Base-by-base conservation (phyloP, 2,797 vertebrate species). In the Tangara arthus region DNA sequence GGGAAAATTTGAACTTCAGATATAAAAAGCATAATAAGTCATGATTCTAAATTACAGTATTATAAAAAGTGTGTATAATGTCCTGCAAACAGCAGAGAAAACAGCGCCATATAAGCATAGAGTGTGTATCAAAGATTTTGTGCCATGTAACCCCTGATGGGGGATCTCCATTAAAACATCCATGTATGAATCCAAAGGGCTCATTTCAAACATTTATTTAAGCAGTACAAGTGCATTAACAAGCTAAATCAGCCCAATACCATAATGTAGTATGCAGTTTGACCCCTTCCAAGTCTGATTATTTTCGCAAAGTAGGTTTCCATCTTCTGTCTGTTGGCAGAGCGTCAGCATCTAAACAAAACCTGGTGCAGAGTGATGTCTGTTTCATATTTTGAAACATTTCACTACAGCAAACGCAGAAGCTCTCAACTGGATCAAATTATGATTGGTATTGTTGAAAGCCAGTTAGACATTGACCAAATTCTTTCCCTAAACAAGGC, bases 231-330 rank as follows among this genome's bases (percentile, higher is more conserved):
- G 88, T 50, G 21, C 15, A 92, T 82, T 96, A 93, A 68, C 28
- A 87, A 90, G 42, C 37, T 90, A 83, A 95, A 91, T 87, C 88
- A 92, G 46, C 42, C 85, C 88, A 82, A 79, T 93, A 87, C 42
- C 47, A 82, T 85, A 95, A 95, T 59, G 14, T 69, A 91, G 92
- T 89, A 92, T 83, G n/a, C 41, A 85, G 34, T 82, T 84, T 96
- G 82, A 95, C 75, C 73, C 52, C 27, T 94, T 94, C 96, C 82
- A 92, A 91, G 82, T 82, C 57, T 53, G 87, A 85, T 91, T 87
- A 63, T 86, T 95, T 89, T 93, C 68, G 81, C 32, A 78, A 95
- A 97, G 75, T 73, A 75, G 9, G 44, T 91, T 95, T 96, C 46
- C 16, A 75, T 95, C n/a, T 95, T 96, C 76, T 72, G 28, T n/a